phyloP scores from a whole-genome alignment of 2,888 invertebrate genomes.

The Drosophila setosimentum region DNA sequence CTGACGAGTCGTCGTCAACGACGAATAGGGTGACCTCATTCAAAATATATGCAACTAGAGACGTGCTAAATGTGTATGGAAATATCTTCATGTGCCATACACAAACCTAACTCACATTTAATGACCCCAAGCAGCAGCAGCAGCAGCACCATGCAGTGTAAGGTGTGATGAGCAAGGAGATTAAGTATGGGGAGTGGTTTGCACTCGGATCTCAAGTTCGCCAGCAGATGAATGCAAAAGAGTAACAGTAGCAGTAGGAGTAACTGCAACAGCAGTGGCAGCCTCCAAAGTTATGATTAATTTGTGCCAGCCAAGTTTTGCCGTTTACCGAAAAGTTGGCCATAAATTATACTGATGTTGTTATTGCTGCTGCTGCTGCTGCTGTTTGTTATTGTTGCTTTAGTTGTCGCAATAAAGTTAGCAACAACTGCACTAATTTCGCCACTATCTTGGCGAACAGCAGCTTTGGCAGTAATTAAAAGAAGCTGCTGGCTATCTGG shows the following conservation, averaged over 20 bases:
- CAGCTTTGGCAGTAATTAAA: slow-evolving; percentile 66
- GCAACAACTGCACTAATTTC: slow-evolving; percentile 58
- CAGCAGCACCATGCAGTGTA: slow-evolving; percentile 19
- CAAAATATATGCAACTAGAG: slow-evolving; percentile 47
- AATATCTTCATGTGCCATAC: slow-evolving; percentile 16
- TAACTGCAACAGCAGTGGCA: slow-evolving; percentile 36
- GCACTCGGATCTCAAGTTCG: slow-evolving; percentile 40
- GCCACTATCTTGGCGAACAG: slow-evolving; percentile 56
- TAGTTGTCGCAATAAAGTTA: slow-evolving; percentile 58
- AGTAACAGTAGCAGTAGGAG: slow-evolving; percentile 11
- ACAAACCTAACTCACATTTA: slow-evolving; percentile 68
- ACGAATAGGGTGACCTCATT: slow-evolving; percentile 17
- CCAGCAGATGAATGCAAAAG: slow-evolving; percentile 46
- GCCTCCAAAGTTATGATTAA: slow-evolving; percentile 81
- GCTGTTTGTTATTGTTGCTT: background rate
- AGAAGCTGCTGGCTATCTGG: slow-evolving; percentile 43
- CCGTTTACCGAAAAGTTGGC: slow-evolving; percentile 67
- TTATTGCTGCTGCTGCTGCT: slow-evolving; percentile 10
- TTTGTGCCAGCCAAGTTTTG: slow-evolving; percentile 75
- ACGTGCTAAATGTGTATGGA: slow-evolving; percentile 14
- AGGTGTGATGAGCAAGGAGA: slow-evolving; percentile 1
- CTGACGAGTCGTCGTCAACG: slow-evolving; percentile 18
- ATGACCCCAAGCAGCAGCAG: slow-evolving; percentile 51
- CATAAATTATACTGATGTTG: slow-evolving; percentile 44
- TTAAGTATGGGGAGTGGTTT: background rate